A percentile compares a stretch with the other conserved stretches of the same genome.
These are phyloP conservation scores for Isoperla grammatica DNA, from an alignment of 2,888 invertebrate species.

Conservation along the genomic window DNA sequence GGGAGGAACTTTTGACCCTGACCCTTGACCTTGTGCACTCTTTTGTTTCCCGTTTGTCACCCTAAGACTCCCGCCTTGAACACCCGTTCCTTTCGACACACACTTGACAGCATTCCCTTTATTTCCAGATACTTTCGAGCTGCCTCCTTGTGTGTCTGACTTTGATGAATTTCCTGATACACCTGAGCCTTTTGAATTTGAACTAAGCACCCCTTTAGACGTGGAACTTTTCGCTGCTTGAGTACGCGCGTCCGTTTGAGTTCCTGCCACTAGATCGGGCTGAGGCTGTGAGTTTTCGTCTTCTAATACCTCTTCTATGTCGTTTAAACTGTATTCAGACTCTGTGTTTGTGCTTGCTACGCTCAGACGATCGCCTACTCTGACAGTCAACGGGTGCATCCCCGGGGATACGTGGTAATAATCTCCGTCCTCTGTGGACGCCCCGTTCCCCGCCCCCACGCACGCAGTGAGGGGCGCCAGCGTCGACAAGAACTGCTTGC, in stretches of 20 bases:
- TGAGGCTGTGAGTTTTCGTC: slow-evolving; percentile 38
- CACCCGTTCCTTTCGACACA: no score
- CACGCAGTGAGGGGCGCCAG: slow-evolving; percentile 73
- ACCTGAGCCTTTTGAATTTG: background rate
- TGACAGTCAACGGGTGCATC: slow-evolving; percentile 7
- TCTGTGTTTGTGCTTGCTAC: slow-evolving; percentile 43
- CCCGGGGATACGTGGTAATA: slow-evolving; percentile 51
- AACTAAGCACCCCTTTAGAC: background rate
- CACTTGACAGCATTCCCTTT: background rate
- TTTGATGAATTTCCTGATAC: background rate
- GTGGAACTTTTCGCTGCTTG: background rate
- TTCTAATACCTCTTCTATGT: slow-evolving; percentile 56
- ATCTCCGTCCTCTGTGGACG: slow-evolving; percentile 43
- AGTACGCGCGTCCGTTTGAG: slow-evolving; percentile 48
- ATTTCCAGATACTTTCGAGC: slow-evolving; percentile 8
- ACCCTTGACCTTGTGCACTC: background rate
- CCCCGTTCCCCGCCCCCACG: slow-evolving; percentile 48
- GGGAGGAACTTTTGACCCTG: slow-evolving; percentile 37
- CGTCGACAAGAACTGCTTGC: slow-evolving; percentile 73
- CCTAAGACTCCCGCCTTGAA: no score
- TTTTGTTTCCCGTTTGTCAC: background rate
- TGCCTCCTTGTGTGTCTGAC: background rate
- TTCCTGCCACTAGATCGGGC: slow-evolving; percentile 75
- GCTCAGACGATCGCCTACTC: slow-evolving; percentile 19
- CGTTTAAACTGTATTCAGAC: slow-evolving; percentile 63